A percentile compares a stretch with the other conserved stretches of the same genome.
Evolutionary conservation across 2,113 vertebrate species (phyloP).

Genomic region (Antigone vipio): DNA sequence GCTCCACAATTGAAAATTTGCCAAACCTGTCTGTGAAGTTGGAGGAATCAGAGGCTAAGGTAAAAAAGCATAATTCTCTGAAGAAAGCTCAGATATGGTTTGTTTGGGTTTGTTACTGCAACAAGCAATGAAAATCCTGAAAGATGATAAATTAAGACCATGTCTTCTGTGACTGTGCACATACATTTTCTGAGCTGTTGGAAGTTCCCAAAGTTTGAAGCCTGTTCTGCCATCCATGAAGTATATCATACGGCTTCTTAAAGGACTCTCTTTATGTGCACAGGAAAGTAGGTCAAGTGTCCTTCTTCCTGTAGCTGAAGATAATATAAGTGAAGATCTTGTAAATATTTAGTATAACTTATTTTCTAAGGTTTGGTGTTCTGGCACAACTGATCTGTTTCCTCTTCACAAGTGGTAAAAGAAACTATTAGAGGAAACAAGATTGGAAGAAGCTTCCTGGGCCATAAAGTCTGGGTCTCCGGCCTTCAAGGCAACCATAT

Average conservation of each 20-base stretch:
- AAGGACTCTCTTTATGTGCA: not conserved
- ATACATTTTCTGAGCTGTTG: not conserved
- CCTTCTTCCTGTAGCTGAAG: not conserved
- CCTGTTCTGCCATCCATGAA: not conserved
- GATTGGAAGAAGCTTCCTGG: not conserved
- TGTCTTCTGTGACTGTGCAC: not conserved
- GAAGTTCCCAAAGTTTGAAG: not conserved
- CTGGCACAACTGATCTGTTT: not conserved
- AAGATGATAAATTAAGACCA: not conserved
- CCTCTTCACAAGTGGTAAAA: not conserved
- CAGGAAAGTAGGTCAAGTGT: conserved; percentile 22
- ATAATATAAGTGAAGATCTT: not conserved
- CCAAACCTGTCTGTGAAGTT: not conserved
- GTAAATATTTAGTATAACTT: conserved; percentile 15
- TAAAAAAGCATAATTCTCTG: not conserved
- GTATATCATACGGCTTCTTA: not conserved
- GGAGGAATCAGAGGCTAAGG: not conserved
- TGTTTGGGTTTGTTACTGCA: not conserved
- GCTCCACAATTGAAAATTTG: not conserved
- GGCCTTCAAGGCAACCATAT: not conserved
- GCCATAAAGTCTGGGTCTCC: not conserved
- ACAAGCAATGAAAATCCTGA: not conserved
- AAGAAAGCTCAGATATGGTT: not conserved
- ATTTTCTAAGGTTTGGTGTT: not conserved
- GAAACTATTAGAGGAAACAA: not conserved